phyloP scores from a whole-genome alignment of 2,113 vertebrate species.

The Phocoena phocoena region DNA sequence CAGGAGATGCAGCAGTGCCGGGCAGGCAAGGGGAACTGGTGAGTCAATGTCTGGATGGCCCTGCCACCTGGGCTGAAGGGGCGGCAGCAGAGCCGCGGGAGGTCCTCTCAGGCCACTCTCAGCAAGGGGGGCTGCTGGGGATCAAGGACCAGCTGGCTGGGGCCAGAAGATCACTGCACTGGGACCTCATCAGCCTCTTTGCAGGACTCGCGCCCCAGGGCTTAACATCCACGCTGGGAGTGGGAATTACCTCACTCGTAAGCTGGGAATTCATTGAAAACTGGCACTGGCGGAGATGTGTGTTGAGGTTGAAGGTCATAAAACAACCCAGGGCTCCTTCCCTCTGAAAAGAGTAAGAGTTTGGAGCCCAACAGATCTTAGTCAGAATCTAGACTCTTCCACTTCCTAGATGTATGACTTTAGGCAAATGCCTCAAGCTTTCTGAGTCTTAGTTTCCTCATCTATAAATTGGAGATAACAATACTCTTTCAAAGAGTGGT shows the following conservation, averaged over 20 bases:
- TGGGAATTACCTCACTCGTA: neutral
- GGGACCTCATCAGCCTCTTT: neutral
- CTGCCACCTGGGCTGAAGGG: neutral
- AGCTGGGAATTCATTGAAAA: neutral
- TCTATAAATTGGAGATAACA: neutral
- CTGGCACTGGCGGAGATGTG: neutral
- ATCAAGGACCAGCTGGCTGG: neutral
- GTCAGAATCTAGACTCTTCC: neutral
- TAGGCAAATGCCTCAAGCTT: neutral
- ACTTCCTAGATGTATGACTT: neutral
- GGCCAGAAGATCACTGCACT: neutral
- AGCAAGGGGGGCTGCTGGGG: neutral
- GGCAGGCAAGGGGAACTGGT: neutral
- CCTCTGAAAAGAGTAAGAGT: neutral
- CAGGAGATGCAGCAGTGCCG: neutral
- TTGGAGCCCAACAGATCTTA: neutral
- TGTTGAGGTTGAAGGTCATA: neutral
- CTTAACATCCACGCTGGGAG: neutral
- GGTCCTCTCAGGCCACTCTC: neutral
- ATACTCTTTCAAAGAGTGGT: neutral
- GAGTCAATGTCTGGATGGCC: constrained; percentile 37
- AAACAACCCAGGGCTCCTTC: neutral
- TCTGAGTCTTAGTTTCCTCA: neutral
- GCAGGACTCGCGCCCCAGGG: neutral
- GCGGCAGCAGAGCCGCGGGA: accelerated